A percentile compares a stretch with the other conserved stretches of the same genome.
phyloP scores from a whole-genome alignment of 2,113 vertebrate species.

The Hydropotes inermis region DNA sequence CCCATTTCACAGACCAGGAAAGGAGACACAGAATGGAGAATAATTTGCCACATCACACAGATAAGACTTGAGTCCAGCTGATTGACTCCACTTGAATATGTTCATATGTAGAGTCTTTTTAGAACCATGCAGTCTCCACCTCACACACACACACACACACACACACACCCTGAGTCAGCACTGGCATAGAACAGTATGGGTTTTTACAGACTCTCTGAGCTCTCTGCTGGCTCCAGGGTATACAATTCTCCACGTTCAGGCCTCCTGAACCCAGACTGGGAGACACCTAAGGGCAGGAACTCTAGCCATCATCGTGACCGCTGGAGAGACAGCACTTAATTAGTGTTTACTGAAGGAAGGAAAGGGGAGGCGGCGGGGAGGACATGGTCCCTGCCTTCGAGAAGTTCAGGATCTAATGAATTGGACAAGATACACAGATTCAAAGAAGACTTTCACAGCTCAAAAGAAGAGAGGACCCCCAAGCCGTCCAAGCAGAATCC shows the following conservation, averaged over 20 bases:
- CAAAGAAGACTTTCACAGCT: background rate
- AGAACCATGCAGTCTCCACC: background rate
- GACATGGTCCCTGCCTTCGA: background rate
- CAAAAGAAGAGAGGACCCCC: background rate
- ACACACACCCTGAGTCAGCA: background rate
- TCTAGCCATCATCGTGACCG: background rate
- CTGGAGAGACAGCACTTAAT: background rate
- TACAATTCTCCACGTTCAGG: background rate
- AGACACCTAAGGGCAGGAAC: background rate
- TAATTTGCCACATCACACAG: background rate
- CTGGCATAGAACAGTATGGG: accelerated
- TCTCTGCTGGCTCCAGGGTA: background rate
- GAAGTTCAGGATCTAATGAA: background rate
- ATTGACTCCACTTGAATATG: background rate
- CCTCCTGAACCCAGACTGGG: background rate
- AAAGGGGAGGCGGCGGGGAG: background rate
- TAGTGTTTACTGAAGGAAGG: background rate
- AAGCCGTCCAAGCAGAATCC: too few species aligned
- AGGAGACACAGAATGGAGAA: background rate
- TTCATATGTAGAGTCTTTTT: background rate
- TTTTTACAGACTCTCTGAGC: background rate
- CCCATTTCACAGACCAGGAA: background rate
- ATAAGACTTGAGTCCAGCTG: background rate
- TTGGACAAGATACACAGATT: background rate
- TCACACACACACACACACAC: background rate